Evolutionary conservation across 2,797 vertebrate species (phyloP), one percentile per base, ranked within the genome.

Genomic region (Sciurus carolinensis): DNA sequence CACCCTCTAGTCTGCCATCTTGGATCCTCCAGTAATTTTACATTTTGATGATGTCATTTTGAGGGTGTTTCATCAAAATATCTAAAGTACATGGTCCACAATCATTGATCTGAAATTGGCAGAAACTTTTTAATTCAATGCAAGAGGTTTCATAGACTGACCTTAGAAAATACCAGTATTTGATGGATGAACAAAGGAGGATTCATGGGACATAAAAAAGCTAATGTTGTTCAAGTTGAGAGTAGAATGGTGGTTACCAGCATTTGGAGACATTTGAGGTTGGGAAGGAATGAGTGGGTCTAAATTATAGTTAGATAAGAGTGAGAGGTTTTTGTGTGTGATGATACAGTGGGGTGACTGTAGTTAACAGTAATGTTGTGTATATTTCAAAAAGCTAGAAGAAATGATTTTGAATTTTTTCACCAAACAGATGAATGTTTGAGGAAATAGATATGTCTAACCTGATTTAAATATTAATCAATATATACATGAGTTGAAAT

Each of bases 11-110:
- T 39, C 39, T 4, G 39, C 39, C 39, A 39, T 39, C 39, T 39
- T 39, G 39, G 4, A 39, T 39, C 39, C 39, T 39, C 39, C 39
- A 39, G 39, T 39, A 44, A 44, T 85, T 93, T 93, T 62, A 71
- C 36, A 89, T 92, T 96, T 90, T 84, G 75, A 52, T 96, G 24
- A 30, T 90, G 57, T 54, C 36, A 72, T 92, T 87, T 96, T 92
- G 72, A 92, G 77, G n/a, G 77, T 2, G 26, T 94, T 89, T 96
- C 57, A 57, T 96, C 44, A 91, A 87, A 91, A 83, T 95, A 91
- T 86, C 50, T 95, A 75, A 89, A 88, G 91, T 84, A 96, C 66
- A 86, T 94, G 50, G 15, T 66, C 42, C 17, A 28, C 67, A 88
- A 72, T 94, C 54, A 44, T 87, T 97, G 84, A 91, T 44, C 28